phyloP scores from a whole-genome alignment of 2,888 invertebrate genomes.

The Macaria liturata region DNA sequence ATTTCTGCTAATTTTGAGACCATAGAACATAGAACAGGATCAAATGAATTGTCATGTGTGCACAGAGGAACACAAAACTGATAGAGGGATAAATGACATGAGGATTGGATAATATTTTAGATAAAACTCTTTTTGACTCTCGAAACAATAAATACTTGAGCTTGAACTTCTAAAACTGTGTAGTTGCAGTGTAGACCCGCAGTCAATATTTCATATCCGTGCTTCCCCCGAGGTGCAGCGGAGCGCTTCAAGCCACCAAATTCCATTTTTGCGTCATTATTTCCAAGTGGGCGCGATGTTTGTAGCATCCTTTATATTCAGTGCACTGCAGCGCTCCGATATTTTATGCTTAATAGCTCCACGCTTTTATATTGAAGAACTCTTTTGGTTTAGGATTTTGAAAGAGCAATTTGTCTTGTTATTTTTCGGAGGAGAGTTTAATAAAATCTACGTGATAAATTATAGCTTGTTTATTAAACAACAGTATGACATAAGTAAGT shows the following conservation, averaged over 20 bases:
- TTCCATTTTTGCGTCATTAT: slow-evolving; percentile 71
- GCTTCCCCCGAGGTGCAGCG: slow-evolving; percentile 30
- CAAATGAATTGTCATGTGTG: no score
- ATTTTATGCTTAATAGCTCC: slow-evolving; percentile 25
- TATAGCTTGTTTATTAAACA: no score
- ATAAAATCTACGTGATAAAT: no score
- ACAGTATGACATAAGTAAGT: no score
- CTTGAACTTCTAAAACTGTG: no score
- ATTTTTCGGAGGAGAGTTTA: no score
- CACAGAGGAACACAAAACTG: no score
- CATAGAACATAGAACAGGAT: no score
- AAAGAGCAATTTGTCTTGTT: no score
- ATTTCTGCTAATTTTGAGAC: no score
- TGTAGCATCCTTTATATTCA: slow-evolving; percentile 47
- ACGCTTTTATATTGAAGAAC: slow-evolving; percentile 3
- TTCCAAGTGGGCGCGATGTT: slow-evolving; percentile 60
- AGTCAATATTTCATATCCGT: slow-evolving; percentile 55
- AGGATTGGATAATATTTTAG: not conserved
- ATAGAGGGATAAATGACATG: not conserved
- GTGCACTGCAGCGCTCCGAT: slow-evolving; percentile 37
- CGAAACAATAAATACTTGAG: no score
- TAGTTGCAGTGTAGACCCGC: slow-evolving; percentile 20
- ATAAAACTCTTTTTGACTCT: not conserved
- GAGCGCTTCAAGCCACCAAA: slow-evolving; percentile 44
- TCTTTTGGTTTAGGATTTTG: not conserved